These are phyloP conservation scores for Oscheius myriophilus DNA, from an alignment of 2,888 invertebrate genomes.

Conservation along the genomic window DNA sequence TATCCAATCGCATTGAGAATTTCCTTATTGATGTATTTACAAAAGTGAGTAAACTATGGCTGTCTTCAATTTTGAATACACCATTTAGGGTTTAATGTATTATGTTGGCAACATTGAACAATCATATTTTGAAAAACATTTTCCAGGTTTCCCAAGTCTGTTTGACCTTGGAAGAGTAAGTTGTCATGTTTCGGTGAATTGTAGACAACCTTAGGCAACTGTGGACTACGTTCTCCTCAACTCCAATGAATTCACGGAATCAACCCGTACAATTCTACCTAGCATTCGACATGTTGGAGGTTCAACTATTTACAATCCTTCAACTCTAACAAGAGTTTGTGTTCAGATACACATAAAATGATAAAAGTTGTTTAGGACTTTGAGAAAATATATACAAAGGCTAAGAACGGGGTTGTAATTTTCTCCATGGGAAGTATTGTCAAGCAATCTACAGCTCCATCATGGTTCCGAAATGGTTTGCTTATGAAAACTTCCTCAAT, in stretches of 20 bases:
- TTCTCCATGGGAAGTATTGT: conserved; percentile 33
- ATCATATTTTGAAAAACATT: neutral
- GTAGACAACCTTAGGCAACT: conserved; percentile 3
- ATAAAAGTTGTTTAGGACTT: too few relatives aligned
- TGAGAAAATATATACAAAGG: conserved; percentile 10
- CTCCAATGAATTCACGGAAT: conserved; percentile 37
- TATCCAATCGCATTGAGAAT: too few relatives aligned
- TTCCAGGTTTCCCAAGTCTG: conserved; percentile 8
- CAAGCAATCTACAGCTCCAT: conserved; percentile 27
- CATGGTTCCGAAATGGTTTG: conserved; percentile 18
- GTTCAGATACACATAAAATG: too few relatives aligned
- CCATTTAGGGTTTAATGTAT: conserved; percentile 15
- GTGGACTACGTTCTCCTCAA: conserved; percentile 34
- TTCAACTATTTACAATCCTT: conserved; percentile 19
- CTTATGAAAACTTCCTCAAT: neutral
- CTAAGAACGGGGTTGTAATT: conserved; percentile 25
- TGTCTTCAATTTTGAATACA: too few relatives aligned
- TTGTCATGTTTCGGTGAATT: neutral
- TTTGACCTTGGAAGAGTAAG: conserved; percentile 14
- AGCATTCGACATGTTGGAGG: conserved; percentile 29
- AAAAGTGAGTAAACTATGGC: too few relatives aligned
- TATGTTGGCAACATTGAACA: neutral
- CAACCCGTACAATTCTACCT: conserved; percentile 31
- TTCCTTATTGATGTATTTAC: too few relatives aligned
- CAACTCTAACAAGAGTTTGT: conserved; percentile 13